Base-by-base conservation (phyloP, 1,140 invertebrate species). In the Pachypeltis micranthus region DNA sequence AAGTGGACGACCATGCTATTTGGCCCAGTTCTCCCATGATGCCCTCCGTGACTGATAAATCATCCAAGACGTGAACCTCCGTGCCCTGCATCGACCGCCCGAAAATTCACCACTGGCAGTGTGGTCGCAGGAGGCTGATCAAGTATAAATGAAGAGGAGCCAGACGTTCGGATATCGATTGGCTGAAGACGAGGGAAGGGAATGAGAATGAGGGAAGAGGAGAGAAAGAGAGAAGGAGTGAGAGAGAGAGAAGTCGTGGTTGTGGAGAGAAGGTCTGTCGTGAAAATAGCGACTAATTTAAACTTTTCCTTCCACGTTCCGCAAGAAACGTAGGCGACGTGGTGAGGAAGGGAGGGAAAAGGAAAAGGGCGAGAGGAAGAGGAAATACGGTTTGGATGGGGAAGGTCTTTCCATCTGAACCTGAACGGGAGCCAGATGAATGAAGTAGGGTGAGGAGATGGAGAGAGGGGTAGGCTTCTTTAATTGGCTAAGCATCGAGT, bases 201-300 rank as follows among this genome's bases (percentile, higher is more conserved):
- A 10, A 7, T 7, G 34, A 39, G n/a, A 39, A 39, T 39, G n/a
- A n/a, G 34, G 7, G 47, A 51, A 21, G 23, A 21, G 12, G 47
- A 51, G 47, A 7, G 47, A 51, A n/a, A 39, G 34, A 39, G 34
- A n/a, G 7, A 39, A n/a, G n/a, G 34, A n/a, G 7, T 10, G 34
- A 10, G n/a, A 23, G 21, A 24, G 31, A 16, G 57, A 34, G 55
- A 25, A 14, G n/a, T n/a, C n/a, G 28, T 19, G 57, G 29, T 31
- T 29, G 29, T 27, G 26, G 57, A 59, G 23, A 28, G 57, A 4
- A 28, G 28, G 57, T n/a, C 26, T 27, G 57, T 26, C 24, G 23
- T 59, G 57, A 28, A 59, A 59, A 59, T 59, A 31, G 57, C 57
- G 57, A 59, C 57, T 59, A 59, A 59, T 59, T 59, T 59, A 59